Base-by-base conservation (phyloP, 2,797 vertebrate genomes). In the Pseudotriccus pelzelni region DNA sequence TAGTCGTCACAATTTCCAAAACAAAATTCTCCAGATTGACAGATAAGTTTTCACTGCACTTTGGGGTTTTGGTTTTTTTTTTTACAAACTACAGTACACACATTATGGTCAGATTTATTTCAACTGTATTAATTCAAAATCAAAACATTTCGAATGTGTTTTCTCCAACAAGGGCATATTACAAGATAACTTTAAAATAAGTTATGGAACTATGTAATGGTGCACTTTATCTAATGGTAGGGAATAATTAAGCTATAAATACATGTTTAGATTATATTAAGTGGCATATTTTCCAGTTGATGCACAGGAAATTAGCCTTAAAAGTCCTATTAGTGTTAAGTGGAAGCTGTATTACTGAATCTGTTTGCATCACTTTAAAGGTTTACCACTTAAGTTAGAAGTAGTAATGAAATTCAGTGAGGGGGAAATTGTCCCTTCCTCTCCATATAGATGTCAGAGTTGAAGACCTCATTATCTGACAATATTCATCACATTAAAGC, bases 191-290 rank as follows among this genome's bases (percentile, higher is more conserved):
- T 56, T 84, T 36, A 84, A 90, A 72, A 44, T 50, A 92, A 91
- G 24, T 69, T 79, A 72, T 28, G n/a, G 50, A 92, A 53, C 39
- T 84, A 81, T 39, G 43, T 50, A 83, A 80, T 68, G 39, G 73
- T 75, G 37, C 36, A 53, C 84, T 93, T 93, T 82, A 24, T 73
- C 69, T 91, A 94, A 89, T 68, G 27, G 21, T 81, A 79, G 69
- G 88, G 52, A 86, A 91, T 94, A 94, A 87, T 96, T 85, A 94
- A 91, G 62, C 34, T 92, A 93, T 90, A 96, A 90, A 94, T 95
- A 70, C 25, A 73, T 69, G 76, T 87, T 94, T 84, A 94, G 63
- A 70, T 88, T 90, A 84, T 81, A 94, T 87, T 95, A 83, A 95
- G 62, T 78, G 84, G 62, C 60, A 77, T 74, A 86, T 93, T 96